Conservation (phyloP, 2,797 vertebrate species). For the Basileuterus tristriatus region DNA sequence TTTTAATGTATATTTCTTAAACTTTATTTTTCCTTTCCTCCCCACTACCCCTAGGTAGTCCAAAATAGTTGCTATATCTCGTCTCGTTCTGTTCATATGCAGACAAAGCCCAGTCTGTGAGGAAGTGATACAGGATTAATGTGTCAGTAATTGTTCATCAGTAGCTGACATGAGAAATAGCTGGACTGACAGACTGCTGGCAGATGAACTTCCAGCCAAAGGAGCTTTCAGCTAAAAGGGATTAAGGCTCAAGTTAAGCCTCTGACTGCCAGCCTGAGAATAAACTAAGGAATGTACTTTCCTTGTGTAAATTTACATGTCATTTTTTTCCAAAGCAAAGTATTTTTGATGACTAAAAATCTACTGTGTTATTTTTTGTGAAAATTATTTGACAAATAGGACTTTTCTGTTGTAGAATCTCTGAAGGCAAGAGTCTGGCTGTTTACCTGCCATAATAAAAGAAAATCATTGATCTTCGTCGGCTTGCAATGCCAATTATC, state of each 20-base stretch:
- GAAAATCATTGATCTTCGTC: neutral
- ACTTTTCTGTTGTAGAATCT: neutral
- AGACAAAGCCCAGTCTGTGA: slow-evolving; percentile 48
- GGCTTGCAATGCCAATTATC: neutral
- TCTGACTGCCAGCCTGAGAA: neutral
- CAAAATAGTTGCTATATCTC: neutral
- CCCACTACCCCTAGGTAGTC: neutral
- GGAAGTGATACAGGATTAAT: slow-evolving; percentile 43
- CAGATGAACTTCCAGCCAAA: slow-evolving; percentile 50
- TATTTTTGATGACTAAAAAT: neutral
- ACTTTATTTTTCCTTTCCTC: neutral
- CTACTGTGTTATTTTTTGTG: neutral
- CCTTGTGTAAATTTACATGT: neutral
- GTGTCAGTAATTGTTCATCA: slow-evolving; percentile 64
- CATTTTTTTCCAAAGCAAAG: neutral
- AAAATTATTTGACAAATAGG: neutral
- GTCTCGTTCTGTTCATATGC: neutral
- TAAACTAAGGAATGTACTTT: neutral
- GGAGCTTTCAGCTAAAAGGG: slow-evolving; percentile 44
- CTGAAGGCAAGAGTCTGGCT: neutral
- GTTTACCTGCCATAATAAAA: neutral
- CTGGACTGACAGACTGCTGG: slow-evolving; percentile 16
- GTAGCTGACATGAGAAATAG: slow-evolving; percentile 45
- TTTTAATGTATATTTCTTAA: neutral
- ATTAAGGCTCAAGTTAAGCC: slow-evolving; percentile 47